phyloP scores from a whole-genome alignment of 2,797 vertebrate genomes.

The Platyrinchus mystaceus region DNA sequence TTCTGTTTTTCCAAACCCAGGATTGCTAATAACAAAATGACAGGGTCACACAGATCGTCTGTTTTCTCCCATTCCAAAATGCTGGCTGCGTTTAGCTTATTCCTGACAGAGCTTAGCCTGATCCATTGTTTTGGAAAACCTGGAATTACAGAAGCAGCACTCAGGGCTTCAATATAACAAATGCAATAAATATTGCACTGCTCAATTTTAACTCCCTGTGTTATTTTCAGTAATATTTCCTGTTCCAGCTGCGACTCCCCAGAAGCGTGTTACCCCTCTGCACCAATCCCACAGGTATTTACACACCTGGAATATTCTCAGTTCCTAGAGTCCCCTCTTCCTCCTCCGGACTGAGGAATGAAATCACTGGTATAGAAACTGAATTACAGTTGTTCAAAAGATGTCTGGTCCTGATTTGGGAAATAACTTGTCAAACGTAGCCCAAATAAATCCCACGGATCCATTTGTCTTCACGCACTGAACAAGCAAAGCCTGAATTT shows the following conservation, averaged over 20 bases:
- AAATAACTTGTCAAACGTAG: background rate
- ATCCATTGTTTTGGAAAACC: background rate
- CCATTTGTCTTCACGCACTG: background rate
- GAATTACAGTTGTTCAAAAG: background rate
- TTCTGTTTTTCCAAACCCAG: background rate
- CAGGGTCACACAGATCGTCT: background rate
- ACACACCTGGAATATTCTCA: background rate
- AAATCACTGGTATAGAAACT: background rate
- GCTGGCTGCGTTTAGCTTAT: background rate
- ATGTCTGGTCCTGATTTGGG: background rate
- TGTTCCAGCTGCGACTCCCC: background rate
- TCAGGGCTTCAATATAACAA: background rate
- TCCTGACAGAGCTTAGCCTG: background rate
- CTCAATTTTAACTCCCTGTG: background rate
- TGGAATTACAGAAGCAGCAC: background rate
- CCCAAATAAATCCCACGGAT: background rate
- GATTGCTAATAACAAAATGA: background rate
- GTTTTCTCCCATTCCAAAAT: fast-evolving
- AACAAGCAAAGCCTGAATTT: fast-evolving
- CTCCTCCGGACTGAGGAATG: background rate
- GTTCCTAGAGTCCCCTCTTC: background rate
- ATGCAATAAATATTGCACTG: background rate
- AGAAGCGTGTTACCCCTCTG: background rate
- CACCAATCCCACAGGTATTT: background rate
- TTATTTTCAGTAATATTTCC: background rate